Conservation (phyloP, 2,113 vertebrate genomes). For the Atlantisia rogersi region DNA sequence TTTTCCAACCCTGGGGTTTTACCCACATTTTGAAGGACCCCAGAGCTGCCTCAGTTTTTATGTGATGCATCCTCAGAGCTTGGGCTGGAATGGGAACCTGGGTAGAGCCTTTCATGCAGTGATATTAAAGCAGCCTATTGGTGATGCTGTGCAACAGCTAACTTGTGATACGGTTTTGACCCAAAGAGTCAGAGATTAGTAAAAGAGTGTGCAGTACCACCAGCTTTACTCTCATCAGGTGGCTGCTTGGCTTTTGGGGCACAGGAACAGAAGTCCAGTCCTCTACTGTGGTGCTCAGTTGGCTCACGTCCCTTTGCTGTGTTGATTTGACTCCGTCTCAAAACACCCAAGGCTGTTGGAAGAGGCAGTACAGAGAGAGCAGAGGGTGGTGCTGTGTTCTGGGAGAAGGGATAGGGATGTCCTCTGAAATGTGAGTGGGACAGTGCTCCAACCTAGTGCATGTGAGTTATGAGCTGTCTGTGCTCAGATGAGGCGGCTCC, state of each 20-base stretch:
- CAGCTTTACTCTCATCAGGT: background rate
- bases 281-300: background rate
- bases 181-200: background rate
- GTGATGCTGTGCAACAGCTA: background rate
- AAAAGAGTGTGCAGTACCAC: fast-evolving
- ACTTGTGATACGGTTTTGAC: background rate
- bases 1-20: background rate
- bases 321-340: background rate
- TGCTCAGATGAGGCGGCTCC: background rate
- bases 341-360: background rate
- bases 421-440: background rate
- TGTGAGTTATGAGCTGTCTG: background rate
- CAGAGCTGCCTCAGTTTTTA: background rate
- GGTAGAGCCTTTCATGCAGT: background rate
- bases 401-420: background rate
- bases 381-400: background rate
- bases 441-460: background rate
- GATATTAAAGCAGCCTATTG: too few relatives aligned
- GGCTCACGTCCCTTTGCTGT: background rate
- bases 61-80: fast-evolving
- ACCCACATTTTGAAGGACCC: background rate
- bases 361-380: background rate
- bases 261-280: background rate
- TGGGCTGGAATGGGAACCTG: background rate
- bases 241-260: background rate